Base-by-base conservation (phyloP, 1,140 invertebrate genomes). In the Medauroidea extradentata region DNA sequence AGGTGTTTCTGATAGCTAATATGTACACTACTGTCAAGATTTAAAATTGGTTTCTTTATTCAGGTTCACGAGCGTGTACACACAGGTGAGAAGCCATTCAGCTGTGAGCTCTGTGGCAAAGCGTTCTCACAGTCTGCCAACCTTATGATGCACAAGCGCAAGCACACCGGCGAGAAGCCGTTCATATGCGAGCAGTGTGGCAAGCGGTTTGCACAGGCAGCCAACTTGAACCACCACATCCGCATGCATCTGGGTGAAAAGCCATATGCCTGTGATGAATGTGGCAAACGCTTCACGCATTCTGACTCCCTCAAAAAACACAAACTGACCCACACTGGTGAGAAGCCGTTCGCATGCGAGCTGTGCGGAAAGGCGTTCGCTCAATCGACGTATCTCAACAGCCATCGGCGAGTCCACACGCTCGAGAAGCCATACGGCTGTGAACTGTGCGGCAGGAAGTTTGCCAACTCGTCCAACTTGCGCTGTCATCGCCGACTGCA, bases 371-470 rank as follows among this genome's bases (percentile, higher is more conserved):
- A 27, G 21, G 27, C 18, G 4, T 58, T 53, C 25, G 18, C 14
- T 4, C 24, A 25, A n/a, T 11, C 16, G 13, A 21, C 50, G 3
- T 16, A 58, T 24, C n/a, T 58, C 24, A 51, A 27, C 14, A 34
- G 83, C 13, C 85, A 87, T 65, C 72, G 79, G 16, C 68, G 82
- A 54, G 82, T 84, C 16, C 85, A 86, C 63, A 86, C 81, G 1
- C 84, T 84, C 18, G 84, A 86, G 67, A 81, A 80, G 69, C 84
- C 84, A 1, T 86, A 89, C 70, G 80, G 80, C 64, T 91, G 88
- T 69, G 75, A 77, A 44, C 78, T 82, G 53, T 91, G 89, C 69
- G 41, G 23, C 0, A 49, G 29, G 34, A 21, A 70, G 16, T 81
- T 80, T 67, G 78, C 68, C 34, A 71, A 73, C 44, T 68, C 67